Percentiles rank a stretch among this genome's conserved stretches.
Evolutionary conservation across 2,797 vertebrate species (phyloP).

Genomic region (Hoplostethus atlanticus): DNA sequence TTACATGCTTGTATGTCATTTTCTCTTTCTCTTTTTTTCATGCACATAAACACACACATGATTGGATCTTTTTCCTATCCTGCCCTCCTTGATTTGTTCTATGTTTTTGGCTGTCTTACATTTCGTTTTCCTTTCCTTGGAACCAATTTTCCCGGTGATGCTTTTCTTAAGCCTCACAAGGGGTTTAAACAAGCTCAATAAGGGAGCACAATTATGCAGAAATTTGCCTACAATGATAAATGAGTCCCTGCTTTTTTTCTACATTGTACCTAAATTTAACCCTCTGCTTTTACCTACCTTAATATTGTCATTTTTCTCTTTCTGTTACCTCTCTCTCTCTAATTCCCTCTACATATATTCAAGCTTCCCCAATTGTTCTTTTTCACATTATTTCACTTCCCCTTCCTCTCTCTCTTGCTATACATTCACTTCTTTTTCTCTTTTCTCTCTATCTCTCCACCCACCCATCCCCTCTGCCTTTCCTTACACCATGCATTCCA

Average conservation of each 20-base stretch:
- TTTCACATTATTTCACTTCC: conserved; percentile 17
- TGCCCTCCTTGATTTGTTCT: conserved; percentile 30
- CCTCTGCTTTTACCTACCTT: conserved; percentile 24
- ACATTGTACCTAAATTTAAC: conserved; percentile 45
- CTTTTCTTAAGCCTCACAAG: conserved; percentile 64
- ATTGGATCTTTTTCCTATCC: conserved; percentile 23
- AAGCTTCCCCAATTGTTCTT: conserved; percentile 32
- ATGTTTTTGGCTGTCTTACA: conserved; percentile 40
- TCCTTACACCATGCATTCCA: conserved; percentile 74
- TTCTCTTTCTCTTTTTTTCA: conserved; percentile 3
- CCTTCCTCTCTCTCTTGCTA: conserved; percentile 34
- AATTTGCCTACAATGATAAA: conserved; percentile 65
- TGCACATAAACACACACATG: conserved; percentile 19
- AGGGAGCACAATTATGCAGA: conserved; percentile 59
- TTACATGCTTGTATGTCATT: too few relatives aligned
- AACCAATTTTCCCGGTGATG: conserved; percentile 57
- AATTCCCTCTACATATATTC: conserved; percentile 40
- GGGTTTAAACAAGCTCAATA: conserved; percentile 62
- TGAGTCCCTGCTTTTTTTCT: conserved; percentile 33
- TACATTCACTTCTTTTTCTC: conserved; percentile 57
- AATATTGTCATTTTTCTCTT: conserved; percentile 31
- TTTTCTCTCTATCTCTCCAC: conserved; percentile 55
- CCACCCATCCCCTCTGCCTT: conserved; percentile 53
- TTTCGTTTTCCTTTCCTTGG: conserved; percentile 63
- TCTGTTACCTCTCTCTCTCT: conserved; percentile 17